phyloP scores from a whole-genome alignment of 2,888 invertebrate species.

The Drosophila neoperkinsi region DNA sequence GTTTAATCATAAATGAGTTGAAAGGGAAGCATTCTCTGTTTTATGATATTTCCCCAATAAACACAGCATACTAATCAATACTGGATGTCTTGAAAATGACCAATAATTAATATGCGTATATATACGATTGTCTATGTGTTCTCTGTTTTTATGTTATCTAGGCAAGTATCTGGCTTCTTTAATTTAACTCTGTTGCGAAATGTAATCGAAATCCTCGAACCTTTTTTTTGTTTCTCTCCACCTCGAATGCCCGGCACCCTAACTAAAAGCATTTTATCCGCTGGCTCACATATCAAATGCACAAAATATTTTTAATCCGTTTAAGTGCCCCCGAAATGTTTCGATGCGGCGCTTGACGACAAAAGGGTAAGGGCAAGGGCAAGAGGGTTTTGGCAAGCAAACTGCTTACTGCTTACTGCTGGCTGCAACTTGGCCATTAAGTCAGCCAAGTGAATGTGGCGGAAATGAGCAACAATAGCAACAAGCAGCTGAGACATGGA shows the following conservation, averaged over 20 bases:
- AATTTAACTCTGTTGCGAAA: constrained; percentile 29
- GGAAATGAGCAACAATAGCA: constrained; percentile 80
- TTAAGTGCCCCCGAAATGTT: constrained; percentile 70
- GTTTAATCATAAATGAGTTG: background rate
- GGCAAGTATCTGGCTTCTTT: constrained; percentile 16
- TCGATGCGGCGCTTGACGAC: constrained; percentile 5
- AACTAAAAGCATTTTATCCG: constrained; percentile 58
- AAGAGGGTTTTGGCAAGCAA: background rate
- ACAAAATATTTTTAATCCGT: constrained; percentile 82
- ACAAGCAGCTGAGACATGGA: constrained; percentile 55
- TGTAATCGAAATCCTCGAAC: constrained; percentile 49
- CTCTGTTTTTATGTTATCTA: constrained; percentile 20
- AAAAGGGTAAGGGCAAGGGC: background rate
- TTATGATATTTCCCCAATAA: background rate
- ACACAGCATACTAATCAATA: background rate
- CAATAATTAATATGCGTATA: constrained; percentile 14
- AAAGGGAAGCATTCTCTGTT: background rate
- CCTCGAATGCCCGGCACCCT: constrained; percentile 1
- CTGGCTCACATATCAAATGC: constrained; percentile 74
- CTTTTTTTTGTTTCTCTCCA: constrained; percentile 3
- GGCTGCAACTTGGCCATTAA: constrained; percentile 72
- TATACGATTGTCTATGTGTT: background rate
- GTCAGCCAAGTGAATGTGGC: constrained; percentile 77
- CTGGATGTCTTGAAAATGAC: background rate
- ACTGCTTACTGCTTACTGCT: constrained; percentile 21